Conservation (phyloP, 2,113 vertebrate genomes). For the Brachionichthys hirsutus region DNA sequence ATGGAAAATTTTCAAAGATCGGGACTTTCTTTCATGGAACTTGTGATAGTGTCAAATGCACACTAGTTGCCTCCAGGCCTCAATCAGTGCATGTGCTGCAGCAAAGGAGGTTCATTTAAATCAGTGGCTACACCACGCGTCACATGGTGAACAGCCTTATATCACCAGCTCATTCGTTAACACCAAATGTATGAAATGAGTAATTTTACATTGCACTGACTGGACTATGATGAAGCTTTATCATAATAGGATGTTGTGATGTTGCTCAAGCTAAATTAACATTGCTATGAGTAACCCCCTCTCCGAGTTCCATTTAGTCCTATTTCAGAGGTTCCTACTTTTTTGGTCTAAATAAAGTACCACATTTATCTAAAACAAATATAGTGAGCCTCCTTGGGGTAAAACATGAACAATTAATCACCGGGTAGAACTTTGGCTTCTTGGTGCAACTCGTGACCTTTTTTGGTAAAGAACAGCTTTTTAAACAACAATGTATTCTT, state of each 20-base stretch:
- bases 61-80: slow-evolving; percentile 25
- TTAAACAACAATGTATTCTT: not conserved
- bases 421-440: not conserved
- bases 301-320: no score
- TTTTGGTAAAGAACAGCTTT: slow-evolving; percentile 8
- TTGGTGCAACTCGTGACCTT: slow-evolving; percentile 8
- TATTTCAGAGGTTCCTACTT: no score
- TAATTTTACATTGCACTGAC: not conserved
- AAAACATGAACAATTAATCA: not conserved
- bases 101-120: not conserved
- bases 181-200: not conserved
- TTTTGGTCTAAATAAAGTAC: no score
- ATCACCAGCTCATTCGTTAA: not conserved
- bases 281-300: no score
- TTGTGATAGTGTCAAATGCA: slow-evolving; percentile 54
- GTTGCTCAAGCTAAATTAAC: no score
- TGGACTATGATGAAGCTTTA: no score
- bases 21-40: slow-evolving; percentile 31
- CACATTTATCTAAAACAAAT: not conserved
- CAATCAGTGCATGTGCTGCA: not conserved
- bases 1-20: not conserved
- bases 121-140: slow-evolving; percentile 52
- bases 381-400: no score
- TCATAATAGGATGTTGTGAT: no score
- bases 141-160: not conserved